phyloP scores from a whole-genome alignment of 2,797 vertebrate genomes.

The Gobio occitaniae region DNA sequence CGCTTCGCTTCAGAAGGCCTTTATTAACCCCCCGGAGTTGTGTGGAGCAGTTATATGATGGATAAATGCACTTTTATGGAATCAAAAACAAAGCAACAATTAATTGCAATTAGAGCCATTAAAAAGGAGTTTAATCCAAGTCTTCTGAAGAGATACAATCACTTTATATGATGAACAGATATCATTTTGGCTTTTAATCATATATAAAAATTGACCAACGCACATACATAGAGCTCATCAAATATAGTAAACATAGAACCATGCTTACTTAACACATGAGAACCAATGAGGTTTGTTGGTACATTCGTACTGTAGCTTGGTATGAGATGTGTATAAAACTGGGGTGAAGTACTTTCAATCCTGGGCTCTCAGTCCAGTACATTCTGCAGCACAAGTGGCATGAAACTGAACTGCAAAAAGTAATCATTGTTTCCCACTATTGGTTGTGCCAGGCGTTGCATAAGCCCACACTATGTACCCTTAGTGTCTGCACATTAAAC shows the following conservation, averaged over 20 bases:
- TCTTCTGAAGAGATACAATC: background rate
- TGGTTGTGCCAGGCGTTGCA: background rate
- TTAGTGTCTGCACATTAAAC: slow-evolving; percentile 1
- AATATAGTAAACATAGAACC: background rate
- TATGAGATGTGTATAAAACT: background rate
- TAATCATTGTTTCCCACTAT: background rate
- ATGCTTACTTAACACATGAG: background rate
- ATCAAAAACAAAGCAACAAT: too few relatives aligned
- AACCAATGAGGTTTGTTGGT: background rate
- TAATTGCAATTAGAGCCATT: too few relatives aligned
- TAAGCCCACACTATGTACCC: background rate
- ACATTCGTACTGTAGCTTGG: background rate
- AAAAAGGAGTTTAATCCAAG: background rate
- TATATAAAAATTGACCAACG: background rate
- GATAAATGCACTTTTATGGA: too few relatives aligned
- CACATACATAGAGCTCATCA: background rate
- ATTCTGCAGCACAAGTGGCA: background rate
- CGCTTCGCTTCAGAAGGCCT: too few relatives aligned
- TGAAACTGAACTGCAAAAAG: background rate
- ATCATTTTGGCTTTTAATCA: background rate
- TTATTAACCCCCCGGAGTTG: too few relatives aligned
- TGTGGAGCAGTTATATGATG: too few relatives aligned
- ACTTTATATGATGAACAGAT: background rate
- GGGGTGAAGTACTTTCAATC: background rate
- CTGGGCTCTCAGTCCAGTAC: background rate